Percentiles rank a stretch among this genome's conserved stretches.
Conservation (phyloP, 2,113 vertebrate species). For the Apodemus speciosus region DNA sequence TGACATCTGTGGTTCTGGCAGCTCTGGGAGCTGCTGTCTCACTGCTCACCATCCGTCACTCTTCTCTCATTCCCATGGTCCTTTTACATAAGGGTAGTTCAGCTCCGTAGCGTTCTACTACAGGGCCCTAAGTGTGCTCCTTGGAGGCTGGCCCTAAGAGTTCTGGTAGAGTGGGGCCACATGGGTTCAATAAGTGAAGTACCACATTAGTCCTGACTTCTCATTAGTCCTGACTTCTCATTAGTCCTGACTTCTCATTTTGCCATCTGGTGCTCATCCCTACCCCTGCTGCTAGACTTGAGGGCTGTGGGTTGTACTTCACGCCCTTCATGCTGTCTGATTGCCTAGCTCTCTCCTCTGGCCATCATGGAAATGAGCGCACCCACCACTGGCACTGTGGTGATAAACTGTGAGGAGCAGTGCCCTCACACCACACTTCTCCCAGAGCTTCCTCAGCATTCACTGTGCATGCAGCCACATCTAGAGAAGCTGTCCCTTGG, state of each 20-base stretch:
- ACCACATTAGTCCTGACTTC: background rate
- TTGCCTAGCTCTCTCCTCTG: background rate
- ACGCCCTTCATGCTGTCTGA: background rate
- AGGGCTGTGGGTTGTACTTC: background rate
- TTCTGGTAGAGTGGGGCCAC: background rate
- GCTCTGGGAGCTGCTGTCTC: background rate
- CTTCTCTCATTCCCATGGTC: background rate
- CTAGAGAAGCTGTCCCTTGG: background rate
- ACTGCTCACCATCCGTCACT: background rate
- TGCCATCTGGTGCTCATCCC: background rate
- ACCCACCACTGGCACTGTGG: background rate
- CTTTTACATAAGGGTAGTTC: background rate
- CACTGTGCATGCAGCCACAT: background rate
- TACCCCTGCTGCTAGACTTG: background rate
- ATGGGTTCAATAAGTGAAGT: background rate
- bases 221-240: background rate
- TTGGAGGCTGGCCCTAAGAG: background rate
- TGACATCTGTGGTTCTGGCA: background rate
- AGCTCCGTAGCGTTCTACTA: background rate
- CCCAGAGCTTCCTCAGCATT: background rate
- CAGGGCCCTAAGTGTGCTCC: background rate
- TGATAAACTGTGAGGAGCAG: background rate
- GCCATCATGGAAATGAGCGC: background rate
- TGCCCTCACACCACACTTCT: background rate
- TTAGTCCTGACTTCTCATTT: background rate